Conservation (phyloP, 92 coral and sea anemone species). For the Siderastrea radians region DNA sequence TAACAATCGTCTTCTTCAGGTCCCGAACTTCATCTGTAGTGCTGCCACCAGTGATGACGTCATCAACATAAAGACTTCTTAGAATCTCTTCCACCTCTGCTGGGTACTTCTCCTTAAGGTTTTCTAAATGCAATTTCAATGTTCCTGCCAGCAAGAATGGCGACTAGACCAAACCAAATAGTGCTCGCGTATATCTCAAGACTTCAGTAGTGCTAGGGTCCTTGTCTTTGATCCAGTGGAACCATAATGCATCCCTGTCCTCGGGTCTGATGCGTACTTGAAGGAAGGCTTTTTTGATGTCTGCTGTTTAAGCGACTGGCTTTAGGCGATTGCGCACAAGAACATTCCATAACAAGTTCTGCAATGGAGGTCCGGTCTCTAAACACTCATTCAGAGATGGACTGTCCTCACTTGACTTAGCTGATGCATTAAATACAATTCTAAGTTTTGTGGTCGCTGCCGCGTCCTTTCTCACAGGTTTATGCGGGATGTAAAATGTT, state of each 20-base stretch:
- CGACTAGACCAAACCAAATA: slow-evolving; percentile 59
- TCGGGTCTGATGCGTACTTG: too few species aligned
- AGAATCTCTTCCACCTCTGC: slow-evolving; percentile 56
- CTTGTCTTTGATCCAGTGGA: too few species aligned
- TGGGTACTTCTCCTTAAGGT: slow-evolving; percentile 40
- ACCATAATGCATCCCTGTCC: not conserved
- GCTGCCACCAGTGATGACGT: slow-evolving; percentile 63
- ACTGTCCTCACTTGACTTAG: slow-evolving; percentile 42
- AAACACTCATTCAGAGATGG: slow-evolving; percentile 61
- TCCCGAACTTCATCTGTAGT: slow-evolving; percentile 46
- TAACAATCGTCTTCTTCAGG: slow-evolving; percentile 58
- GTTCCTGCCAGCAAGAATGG: slow-evolving; percentile 62
- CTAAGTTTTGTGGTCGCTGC: slow-evolving; percentile 66
- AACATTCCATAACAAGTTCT: slow-evolving; percentile 4
- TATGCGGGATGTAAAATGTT: slow-evolving; percentile 58
- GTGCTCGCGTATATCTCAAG: slow-evolving; percentile 58
- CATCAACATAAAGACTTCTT: slow-evolving; percentile 73
- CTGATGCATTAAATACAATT: slow-evolving; percentile 62
- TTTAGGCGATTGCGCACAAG: not conserved
- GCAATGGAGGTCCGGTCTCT: slow-evolving; percentile 60
- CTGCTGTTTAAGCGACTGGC: too few species aligned
- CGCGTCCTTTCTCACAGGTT: slow-evolving; percentile 37
- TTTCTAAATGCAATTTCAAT: slow-evolving; percentile 30
- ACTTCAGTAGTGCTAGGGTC: slow-evolving; percentile 10
- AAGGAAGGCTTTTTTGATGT: too few species aligned